Evolutionary conservation across 2,888 invertebrate species (phyloP), one percentile per base, ranked within the genome.

Genomic region (Patella depressa): DNA sequence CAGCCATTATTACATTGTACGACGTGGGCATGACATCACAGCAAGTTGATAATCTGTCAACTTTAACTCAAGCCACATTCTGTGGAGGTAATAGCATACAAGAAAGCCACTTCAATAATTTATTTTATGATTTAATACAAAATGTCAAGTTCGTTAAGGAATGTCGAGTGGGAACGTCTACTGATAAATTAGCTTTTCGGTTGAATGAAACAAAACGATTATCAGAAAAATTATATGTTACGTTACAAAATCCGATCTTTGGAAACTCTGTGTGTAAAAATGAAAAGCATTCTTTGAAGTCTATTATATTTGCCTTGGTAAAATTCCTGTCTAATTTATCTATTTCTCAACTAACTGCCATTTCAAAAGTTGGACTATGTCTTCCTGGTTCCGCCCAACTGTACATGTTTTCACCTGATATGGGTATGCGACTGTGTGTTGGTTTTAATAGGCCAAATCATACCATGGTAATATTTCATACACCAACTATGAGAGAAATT

Each of bases 301-400:
- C 12, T 2, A 24, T 24, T 24, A 65, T 65, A 5, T 24, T 24
- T 65, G 14, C 24, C 9, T 24, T 65, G 14, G 14, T 65, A 24
- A 65, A 65, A 65, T 65, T 3, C 12, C 14, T 65, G 24, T 65
- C 14, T 15, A 24, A 19, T 5, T 12, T 85, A 53, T 84, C 72
- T 17, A 54, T 75, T 2, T 75, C 77, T 17, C 87, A 88, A 74
- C 77, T 88, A 29, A 53, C 73, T 4, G 78, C 81, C 2, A 59
- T 88, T 15, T 79, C 84, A 70, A 75, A 80, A 53, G 81, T 86
- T 1, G 88, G 88, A 0, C 85, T 88, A 77, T 88, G 88, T 76
- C 81, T 84, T 11, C 78, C 77, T 7, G 83, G 84, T 7, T 82
- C 85, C 15, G 79, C 83, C 14, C 83, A 81, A 53, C 78, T 85